phyloP scores from a whole-genome alignment of 2,113 vertebrate genomes.

The Pogonocichla stellata region DNA sequence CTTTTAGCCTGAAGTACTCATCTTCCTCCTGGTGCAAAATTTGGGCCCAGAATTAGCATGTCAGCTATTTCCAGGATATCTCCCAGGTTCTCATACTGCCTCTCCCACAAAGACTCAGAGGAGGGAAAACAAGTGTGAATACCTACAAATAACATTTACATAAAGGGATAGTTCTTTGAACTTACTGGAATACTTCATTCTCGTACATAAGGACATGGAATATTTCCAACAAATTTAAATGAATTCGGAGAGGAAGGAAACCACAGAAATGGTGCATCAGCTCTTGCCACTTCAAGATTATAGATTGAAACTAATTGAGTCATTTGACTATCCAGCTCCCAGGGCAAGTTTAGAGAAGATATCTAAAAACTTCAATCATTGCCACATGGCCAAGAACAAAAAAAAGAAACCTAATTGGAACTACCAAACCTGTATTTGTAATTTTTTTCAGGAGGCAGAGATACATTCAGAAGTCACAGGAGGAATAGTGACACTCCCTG shows the following conservation, averaged over 20 bases:
- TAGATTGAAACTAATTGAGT: not conserved
- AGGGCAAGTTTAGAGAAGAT: not conserved
- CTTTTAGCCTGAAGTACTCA: not conserved
- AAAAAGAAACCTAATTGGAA: not conserved
- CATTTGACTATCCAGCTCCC: not conserved
- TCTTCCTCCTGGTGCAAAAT: not conserved
- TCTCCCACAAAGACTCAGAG: not conserved
- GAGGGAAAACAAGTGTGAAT: not conserved
- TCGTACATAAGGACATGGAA: not conserved
- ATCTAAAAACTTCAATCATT: not conserved
- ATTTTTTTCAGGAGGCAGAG: not conserved
- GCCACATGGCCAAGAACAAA: not conserved
- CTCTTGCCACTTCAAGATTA: not conserved
- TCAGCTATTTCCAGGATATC: not conserved
- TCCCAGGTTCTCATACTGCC: not conserved
- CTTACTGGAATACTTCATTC: not conserved
- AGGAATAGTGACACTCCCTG: not conserved
- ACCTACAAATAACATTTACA: not conserved
- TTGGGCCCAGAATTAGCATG: not conserved
- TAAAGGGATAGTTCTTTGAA: not conserved
- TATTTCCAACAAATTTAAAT: not conserved
- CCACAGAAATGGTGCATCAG: not conserved
- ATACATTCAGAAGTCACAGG: not conserved
- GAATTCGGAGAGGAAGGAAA: rapidly evolving
- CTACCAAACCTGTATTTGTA: not conserved